Conservation (phyloP, 2,113 vertebrate species). For the Athene noctua region DNA sequence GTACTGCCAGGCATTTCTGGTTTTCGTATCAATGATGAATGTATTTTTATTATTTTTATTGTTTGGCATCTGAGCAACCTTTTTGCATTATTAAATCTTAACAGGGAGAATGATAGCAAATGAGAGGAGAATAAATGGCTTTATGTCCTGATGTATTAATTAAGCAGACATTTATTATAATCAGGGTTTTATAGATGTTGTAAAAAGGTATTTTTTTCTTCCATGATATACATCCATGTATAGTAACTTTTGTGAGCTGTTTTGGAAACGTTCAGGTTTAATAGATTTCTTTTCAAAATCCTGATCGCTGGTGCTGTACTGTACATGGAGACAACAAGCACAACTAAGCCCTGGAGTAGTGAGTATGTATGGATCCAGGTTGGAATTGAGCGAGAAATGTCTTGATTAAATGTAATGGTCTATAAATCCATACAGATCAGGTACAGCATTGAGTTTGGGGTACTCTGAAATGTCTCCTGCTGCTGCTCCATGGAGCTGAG, state of each 20-base stretch:
- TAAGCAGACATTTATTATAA: constrained; percentile 81
- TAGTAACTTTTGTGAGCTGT: constrained; percentile 32
- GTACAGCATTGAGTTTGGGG: neutral
- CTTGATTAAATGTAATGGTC: neutral
- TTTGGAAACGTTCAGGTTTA: neutral
- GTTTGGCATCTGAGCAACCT: constrained; percentile 75
- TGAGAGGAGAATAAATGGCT: constrained; percentile 78
- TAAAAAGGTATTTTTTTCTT: constrained; percentile 71
- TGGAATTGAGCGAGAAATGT: neutral
- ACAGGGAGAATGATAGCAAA: constrained; percentile 72
- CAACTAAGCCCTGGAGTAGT: neutral
- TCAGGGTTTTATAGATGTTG: constrained; percentile 74
- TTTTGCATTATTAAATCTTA: constrained; percentile 81
- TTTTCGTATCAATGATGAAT: constrained; percentile 65
- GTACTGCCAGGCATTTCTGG: constrained; percentile 55
- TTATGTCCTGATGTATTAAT: constrained; percentile 79
- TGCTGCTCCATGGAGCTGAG: neutral
- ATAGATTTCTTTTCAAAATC: neutral
- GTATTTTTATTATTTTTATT: constrained; percentile 77
- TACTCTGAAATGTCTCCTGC: neutral
- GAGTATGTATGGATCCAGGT: neutral
- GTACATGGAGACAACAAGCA: neutral
- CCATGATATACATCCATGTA: constrained; percentile 19
- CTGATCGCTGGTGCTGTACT: neutral
- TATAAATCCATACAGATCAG: neutral